Evolutionary conservation across 2,888 invertebrate species (phyloP).

Genomic region (Erebia epiphron): DNA sequence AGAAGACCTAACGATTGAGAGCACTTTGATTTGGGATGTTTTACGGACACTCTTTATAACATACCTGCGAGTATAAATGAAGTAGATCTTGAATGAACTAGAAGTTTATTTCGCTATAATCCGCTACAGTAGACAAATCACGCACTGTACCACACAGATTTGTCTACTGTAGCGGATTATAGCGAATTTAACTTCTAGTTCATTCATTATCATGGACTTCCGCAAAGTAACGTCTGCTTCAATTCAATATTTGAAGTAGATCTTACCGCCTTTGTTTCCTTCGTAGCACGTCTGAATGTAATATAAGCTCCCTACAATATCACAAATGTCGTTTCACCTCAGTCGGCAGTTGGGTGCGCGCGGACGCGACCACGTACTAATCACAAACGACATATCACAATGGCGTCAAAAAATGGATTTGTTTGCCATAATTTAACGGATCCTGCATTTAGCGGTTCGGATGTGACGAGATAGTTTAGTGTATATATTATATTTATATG

Average conservation of each 20-base stretch:
- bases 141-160: too few species aligned
- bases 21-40: too few species aligned
- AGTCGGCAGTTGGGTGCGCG: neutral
- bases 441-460: slow-evolving; percentile 55
- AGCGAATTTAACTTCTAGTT: too few species aligned
- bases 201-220: too few species aligned
- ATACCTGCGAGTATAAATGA: neutral
- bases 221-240: too few species aligned
- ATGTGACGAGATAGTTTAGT: slow-evolving; percentile 35
- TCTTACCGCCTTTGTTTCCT: slow-evolving; percentile 14
- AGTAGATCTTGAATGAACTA: slow-evolving; percentile 18
- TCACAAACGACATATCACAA: slow-evolving; percentile 45
- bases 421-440: slow-evolving; percentile 47
- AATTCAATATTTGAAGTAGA: too few species aligned
- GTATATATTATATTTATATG: slow-evolving; percentile 42
- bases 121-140: too few species aligned
- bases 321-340: neutral
- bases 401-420: slow-evolving; percentile 29
- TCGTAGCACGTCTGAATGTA: slow-evolving; percentile 14
- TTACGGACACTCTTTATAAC: neutral
- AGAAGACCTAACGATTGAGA: too few species aligned
- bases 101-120: too few species aligned
- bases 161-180: too few species aligned
- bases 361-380: slow-evolving; percentile 14
- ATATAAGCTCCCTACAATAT: neutral